A percentile compares a stretch with the other conserved stretches of the same genome.
phyloP scores from a whole-genome alignment of 2,797 vertebrate genomes.

The Sebastes variabilis region DNA sequence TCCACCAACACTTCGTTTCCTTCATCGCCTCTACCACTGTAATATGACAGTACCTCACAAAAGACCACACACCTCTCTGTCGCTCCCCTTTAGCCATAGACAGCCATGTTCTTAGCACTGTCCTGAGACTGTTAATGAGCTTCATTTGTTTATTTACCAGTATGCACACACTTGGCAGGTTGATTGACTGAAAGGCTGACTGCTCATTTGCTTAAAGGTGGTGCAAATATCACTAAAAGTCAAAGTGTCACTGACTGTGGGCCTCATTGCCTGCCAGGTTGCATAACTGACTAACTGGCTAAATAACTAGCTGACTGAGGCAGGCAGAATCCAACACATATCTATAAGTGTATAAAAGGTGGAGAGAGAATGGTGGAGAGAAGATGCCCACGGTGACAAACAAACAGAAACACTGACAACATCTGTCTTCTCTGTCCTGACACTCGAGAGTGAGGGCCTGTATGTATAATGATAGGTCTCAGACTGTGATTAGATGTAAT shows the following conservation, averaged over 20 bases:
- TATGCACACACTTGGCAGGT: background rate
- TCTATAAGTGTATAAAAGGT: background rate
- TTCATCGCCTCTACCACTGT: background rate
- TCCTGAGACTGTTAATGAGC: constrained; percentile 13
- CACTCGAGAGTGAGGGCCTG: background rate
- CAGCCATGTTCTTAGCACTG: background rate
- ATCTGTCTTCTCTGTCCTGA: background rate
- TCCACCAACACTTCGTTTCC: background rate
- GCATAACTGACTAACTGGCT: constrained; percentile 9
- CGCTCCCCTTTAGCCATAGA: background rate
- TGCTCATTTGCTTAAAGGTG: constrained; percentile 33
- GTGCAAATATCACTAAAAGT: constrained; percentile 31
- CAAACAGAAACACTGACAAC: constrained; percentile 7
- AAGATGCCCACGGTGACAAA: background rate
- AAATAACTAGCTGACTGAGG: constrained; percentile 4
- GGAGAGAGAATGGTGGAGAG: background rate
- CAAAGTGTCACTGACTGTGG: constrained; percentile 8
- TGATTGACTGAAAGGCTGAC: constrained; percentile 1
- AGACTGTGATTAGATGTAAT: constrained; percentile 48
- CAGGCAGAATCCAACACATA: background rate
- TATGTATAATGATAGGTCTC: constrained; percentile 6
- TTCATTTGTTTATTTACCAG: constrained; percentile 24
- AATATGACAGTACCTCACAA: background rate
- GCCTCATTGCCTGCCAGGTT: background rate
- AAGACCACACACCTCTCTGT: background rate